phyloP scores from a whole-genome alignment of 1,140 invertebrate genomes.

The Meloidogyne hapla region DNA sequence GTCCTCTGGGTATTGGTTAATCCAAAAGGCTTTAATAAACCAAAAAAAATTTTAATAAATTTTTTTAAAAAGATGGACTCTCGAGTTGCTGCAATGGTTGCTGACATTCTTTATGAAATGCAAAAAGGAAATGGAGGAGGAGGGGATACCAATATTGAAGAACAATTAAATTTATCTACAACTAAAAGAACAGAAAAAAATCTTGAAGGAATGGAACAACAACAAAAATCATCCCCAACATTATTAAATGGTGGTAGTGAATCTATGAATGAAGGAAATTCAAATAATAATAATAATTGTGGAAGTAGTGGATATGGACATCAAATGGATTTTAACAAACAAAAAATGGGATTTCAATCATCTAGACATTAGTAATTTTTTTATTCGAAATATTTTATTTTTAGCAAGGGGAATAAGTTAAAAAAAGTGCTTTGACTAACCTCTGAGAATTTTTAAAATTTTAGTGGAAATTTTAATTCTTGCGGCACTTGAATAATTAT shows the following conservation, averaged over 20 bases:
- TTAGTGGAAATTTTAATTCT: too few species aligned
- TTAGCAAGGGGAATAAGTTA: too few species aligned
- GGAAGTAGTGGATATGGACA: background rate
- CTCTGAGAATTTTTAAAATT: too few species aligned
- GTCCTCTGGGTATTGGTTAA: conserved; percentile 11
- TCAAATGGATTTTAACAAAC: background rate
- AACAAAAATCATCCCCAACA: background rate
- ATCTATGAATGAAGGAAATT: background rate
- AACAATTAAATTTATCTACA: background rate
- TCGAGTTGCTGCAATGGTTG: conserved; percentile 59
- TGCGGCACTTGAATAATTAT: too few species aligned
- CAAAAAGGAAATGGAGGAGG: conserved; percentile 22
- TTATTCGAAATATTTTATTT: too few species aligned
- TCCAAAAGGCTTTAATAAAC: too few species aligned
- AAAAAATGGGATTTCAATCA: background rate
- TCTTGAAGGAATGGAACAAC: background rate
- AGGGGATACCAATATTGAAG: background rate
- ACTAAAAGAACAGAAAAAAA: background rate
- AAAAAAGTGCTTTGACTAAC: too few species aligned
- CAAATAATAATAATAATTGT: background rate
- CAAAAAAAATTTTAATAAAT: too few species aligned
- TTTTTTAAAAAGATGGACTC: conserved; percentile 58
- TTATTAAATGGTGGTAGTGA: background rate
- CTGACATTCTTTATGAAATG: conserved; percentile 58
- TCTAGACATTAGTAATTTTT: too few species aligned